Evolutionary conservation across 1,140 invertebrate species (phyloP).

Genomic region (Bombus huntii): DNA sequence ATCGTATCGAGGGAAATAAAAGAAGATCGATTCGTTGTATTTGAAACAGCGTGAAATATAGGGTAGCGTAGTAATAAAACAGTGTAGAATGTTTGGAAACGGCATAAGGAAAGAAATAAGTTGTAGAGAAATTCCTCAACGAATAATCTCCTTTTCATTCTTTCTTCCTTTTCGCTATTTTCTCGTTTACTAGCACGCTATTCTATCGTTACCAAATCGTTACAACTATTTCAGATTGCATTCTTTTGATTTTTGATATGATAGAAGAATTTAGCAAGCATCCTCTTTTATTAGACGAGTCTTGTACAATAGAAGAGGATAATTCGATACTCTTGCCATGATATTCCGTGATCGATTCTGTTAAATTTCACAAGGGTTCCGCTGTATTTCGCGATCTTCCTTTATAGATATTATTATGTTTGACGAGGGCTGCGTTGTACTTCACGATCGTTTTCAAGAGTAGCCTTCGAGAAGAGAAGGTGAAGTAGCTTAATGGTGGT

Average conservation of each 20-base stretch:
- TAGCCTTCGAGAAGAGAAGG: no score
- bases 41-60: neutral
- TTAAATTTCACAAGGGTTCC: neutral
- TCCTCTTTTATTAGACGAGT: neutral
- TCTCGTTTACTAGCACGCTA: neutral
- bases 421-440: neutral
- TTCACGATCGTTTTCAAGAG: neutral
- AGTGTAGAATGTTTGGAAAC: neutral
- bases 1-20: neutral
- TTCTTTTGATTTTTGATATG: neutral
- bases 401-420: no score
- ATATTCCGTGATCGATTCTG: neutral
- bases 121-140: neutral
- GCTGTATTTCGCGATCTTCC: no score
- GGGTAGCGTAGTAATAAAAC: neutral
- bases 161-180: neutral
- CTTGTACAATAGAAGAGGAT: neutral
- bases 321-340: neutral
- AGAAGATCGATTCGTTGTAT: neutral
- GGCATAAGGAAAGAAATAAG: no score
- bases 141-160: no score
- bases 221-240: neutral
- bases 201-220: constrained; percentile 6
- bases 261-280: neutral
- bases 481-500: neutral